Percentiles rank a stretch among this genome's conserved stretches.
Evolutionary conservation across 2,797 vertebrate genomes (phyloP).

Genomic region (Aulostomus chinensis): DNA sequence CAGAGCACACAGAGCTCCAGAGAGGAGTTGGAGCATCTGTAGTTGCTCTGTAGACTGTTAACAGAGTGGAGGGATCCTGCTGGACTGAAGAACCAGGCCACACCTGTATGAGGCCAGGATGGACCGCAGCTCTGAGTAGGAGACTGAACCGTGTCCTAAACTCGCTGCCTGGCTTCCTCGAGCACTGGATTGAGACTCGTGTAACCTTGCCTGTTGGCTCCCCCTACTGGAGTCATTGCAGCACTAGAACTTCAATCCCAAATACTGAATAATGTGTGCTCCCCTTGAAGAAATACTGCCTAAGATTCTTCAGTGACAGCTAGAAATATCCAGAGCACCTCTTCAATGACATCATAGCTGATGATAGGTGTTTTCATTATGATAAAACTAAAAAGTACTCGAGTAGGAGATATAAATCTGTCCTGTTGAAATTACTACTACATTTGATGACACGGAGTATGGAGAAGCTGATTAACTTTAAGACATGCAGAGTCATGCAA

Average conservation of each 20-base stretch:
- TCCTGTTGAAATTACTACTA: constrained; percentile 3
- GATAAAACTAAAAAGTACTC: constrained; percentile 2
- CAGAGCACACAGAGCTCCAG: constrained; percentile 29
- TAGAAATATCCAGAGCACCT: too few species aligned
- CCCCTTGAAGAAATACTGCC: constrained; percentile 1
- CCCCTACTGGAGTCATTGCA: constrained; percentile 53
- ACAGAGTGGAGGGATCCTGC: constrained; percentile 16
- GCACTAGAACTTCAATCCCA: constrained; percentile 24
- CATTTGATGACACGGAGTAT: neutral
- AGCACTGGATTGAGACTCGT: constrained; percentile 23
- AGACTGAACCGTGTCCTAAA: constrained; percentile 22
- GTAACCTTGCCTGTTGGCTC: constrained; percentile 43
- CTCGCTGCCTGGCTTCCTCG: constrained; percentile 11
- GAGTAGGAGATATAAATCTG: constrained; percentile 7
- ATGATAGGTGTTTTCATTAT: neutral
- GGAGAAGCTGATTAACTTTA: neutral
- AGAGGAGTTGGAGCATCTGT: constrained; percentile 64
- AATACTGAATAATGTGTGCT: neutral
- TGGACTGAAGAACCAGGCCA: constrained; percentile 32
- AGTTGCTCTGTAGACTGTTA: constrained; percentile 27
- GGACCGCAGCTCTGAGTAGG: constrained; percentile 21
- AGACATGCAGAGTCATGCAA: too few species aligned
- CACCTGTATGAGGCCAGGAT: too few species aligned
- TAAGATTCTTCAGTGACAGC: neutral
- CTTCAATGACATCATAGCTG: too few species aligned